A percentile compares a stretch with the other conserved stretches of the same genome.
These are phyloP conservation scores for Drosophila bipectinata DNA, from an alignment of 1,140 invertebrate genomes.

Conservation along the genomic window DNA sequence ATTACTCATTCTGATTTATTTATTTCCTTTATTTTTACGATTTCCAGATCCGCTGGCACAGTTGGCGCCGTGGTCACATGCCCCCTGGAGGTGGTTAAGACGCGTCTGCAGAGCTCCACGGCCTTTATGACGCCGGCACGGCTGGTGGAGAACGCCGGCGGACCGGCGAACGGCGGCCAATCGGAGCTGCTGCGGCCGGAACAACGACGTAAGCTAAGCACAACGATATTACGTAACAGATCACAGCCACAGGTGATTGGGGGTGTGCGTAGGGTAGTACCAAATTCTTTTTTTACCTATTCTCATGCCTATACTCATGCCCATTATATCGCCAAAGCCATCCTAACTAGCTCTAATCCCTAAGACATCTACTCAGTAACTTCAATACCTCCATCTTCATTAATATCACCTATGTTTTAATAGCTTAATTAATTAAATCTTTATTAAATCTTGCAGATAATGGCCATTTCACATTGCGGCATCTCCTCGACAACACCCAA, in stretches of 20 bases:
- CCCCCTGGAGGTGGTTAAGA: constrained; percentile 99
- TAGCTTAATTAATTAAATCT: neutral
- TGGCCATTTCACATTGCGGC: constrained; percentile 88
- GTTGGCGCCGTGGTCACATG: constrained; percentile 98
- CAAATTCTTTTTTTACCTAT: constrained; percentile 74
- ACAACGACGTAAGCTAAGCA: constrained; percentile 84
- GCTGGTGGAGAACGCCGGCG: constrained; percentile 75
- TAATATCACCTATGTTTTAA: neutral
- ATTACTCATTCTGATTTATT: neutral
- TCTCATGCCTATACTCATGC: constrained; percentile 35
- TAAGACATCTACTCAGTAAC: neutral
- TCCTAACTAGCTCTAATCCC: constrained; percentile 22
- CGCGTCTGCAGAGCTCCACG: constrained; percentile 96
- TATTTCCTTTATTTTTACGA: constrained; percentile 10
- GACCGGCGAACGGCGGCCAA: constrained; percentile 65
- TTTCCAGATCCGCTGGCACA: constrained; percentile 95
- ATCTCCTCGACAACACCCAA: constrained; percentile 84
- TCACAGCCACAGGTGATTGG: constrained; percentile 84
- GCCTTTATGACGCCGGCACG: constrained; percentile 86
- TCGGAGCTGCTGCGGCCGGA: constrained; percentile 79
- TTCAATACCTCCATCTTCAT: constrained; percentile 39
- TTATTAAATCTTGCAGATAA: constrained; percentile 77
- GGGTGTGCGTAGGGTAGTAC: constrained; percentile 84
- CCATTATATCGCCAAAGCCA: constrained; percentile 21
- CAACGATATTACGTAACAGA: constrained; percentile 84